A percentile compares a stretch with the other conserved stretches of the same genome.
These are phyloP conservation scores for Otolemur garnettii DNA, from an alignment of 2,113 vertebrate species.

Conservation along the genomic window DNA sequence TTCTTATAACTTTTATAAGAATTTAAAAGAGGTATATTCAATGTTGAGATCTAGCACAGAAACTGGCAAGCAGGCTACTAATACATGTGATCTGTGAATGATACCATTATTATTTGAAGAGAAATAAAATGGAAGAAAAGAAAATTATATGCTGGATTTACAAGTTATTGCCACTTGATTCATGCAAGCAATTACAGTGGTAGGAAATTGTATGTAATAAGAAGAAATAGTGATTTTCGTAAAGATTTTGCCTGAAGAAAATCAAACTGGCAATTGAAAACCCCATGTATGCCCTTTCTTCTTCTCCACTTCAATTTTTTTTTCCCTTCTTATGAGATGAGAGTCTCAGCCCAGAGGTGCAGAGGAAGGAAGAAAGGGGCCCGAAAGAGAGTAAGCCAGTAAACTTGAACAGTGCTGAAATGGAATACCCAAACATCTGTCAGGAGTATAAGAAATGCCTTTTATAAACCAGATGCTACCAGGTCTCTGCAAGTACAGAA, in stretches of 20 bases:
- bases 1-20: not conserved
- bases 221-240: not conserved
- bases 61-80: not conserved
- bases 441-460: conserved; percentile 36
- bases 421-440: conserved; percentile 65
- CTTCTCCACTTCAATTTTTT: not conserved
- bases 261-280: not conserved
- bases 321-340: not conserved
- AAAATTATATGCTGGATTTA: not conserved
- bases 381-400: not conserved
- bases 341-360: not conserved
- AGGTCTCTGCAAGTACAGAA: conserved; percentile 14
- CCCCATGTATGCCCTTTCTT: not conserved
- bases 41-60: not conserved
- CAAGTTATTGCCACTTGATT: not conserved
- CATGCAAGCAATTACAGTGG: not conserved
- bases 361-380: not conserved
- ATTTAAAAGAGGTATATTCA: not conserved
- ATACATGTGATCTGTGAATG: not conserved
- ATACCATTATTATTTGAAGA: not conserved
- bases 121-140: not conserved
- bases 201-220: not conserved
- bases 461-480: conserved; percentile 74
- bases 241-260: not conserved
- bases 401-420: conserved; percentile 68